Conservation (phyloP, 2,113 vertebrate species). For the Xiphophorus maculatus region DNA sequence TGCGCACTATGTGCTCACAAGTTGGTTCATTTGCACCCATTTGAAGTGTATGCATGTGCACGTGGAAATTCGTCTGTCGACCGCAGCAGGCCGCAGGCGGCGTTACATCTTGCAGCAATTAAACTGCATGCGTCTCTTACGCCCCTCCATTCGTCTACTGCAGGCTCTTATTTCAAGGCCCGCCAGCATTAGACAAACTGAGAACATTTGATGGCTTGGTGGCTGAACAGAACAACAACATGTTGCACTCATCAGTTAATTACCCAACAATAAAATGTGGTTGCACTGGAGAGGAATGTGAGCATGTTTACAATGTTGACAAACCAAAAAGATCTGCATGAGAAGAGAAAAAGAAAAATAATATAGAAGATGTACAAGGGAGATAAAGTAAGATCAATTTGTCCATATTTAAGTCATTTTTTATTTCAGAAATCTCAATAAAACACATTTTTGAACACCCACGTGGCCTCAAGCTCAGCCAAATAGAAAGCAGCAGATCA, state of each 20-base stretch:
- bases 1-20: conserved; percentile 16
- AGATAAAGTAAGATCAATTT: conserved; percentile 21
- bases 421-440: conserved; percentile 43
- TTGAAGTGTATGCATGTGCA: conserved; percentile 28
- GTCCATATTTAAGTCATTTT: conserved; percentile 33
- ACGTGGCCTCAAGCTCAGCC: conserved; percentile 43
- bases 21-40: conserved; percentile 38
- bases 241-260: conserved; percentile 63
- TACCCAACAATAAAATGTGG: conserved; percentile 56
- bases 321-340: conserved; percentile 36
- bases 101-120: conserved; percentile 82
- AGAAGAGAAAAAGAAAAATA: background rate
- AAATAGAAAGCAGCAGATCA: conserved; percentile 31
- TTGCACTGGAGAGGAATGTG: conserved; percentile 38
- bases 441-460: conserved; percentile 41
- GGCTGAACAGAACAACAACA: conserved; percentile 58
- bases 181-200: conserved; percentile 53
- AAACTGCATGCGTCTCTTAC: conserved; percentile 73
- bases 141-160: conserved; percentile 66
- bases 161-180: conserved; percentile 73
- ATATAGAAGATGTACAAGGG: background rate
- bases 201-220: conserved; percentile 59
- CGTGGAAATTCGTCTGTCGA: conserved; percentile 46
- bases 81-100: conserved; percentile 69
- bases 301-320: conserved; percentile 38